Evolutionary conservation across 2,888 invertebrate genomes (phyloP), one percentile per base, ranked within the genome.

Genomic region (Xanthorhoe spadicearia): DNA sequence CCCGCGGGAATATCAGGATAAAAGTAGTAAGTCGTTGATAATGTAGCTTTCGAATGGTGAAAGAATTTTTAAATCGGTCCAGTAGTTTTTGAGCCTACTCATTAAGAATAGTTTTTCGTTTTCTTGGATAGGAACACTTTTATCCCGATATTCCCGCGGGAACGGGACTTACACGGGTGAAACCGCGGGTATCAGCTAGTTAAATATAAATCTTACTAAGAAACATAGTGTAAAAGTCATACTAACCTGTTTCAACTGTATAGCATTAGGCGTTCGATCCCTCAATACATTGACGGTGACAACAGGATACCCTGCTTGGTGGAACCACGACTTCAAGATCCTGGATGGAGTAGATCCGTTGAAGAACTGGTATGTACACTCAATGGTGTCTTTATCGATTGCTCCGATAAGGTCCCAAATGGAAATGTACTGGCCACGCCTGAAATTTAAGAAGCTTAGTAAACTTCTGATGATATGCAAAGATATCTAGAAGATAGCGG

Each of bases 281-380:
- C 91, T 83, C 17, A 90, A 71, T 0, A 93, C 91, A 19, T 87
- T 81, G 0, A 96, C 94, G 0, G 82, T 92, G 0, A 96, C 83
- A 1, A 96, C 89, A 0, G 96, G 96, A 75, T 94, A 96, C 0
- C 96, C 96, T 8, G 94, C 85, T 74, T 95, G 94, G 52, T 93
- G 92, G 10, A 96, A 94, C 96, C 96, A 97, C 4, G 94, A 94
- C 68, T 88, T 86, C 66, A 95, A 90, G 15, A 95, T 93, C 55
- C 82, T 85, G 0, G 87, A 84, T 8, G 89, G 84, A 0, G 94
- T 87, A 35, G 90, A 87, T 0, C 92, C 92, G 53, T 92, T 92
- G 74, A 90, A 88, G 73, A 88, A 89, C 74, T 90, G 88, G 61
- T 88, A 79, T 3, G 84, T 76, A 55, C 92, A 92, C 62, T 90